Conservation (phyloP, 1,140 invertebrate species). For the Dendrolimus punctatus region DNA sequence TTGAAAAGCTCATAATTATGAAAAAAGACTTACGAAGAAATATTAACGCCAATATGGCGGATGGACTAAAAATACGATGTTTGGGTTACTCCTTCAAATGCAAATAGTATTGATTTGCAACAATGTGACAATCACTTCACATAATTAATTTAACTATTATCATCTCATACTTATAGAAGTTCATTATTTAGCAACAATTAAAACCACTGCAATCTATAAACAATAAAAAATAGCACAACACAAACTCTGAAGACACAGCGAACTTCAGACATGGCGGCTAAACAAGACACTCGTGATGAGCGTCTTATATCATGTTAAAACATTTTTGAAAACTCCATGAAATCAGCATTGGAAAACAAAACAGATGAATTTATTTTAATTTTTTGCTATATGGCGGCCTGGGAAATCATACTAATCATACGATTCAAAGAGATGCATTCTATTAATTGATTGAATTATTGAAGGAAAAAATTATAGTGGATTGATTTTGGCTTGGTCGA, state of each 20-base stretch:
- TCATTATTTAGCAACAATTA: conserved; percentile 52
- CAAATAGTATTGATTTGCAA: conserved; percentile 60
- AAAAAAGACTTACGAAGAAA: conserved; percentile 70
- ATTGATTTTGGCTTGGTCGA: no score
- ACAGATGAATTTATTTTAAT: conserved; percentile 46
- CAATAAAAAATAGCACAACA: conserved; percentile 64
- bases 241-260: conserved; percentile 59
- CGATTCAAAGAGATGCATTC: no score
- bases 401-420: no score
- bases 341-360: conserved; percentile 44
- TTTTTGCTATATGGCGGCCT: conserved; percentile 22
- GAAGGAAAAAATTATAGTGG: no score
- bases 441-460: no score
- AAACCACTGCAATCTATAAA: conserved; percentile 61
- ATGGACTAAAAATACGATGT: conserved; percentile 71
- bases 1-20: conserved; percentile 59
- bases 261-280: conserved; percentile 69
- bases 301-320: conserved; percentile 54
- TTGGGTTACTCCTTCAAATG: conserved; percentile 56
- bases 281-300: conserved; percentile 54
- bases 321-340: conserved; percentile 53
- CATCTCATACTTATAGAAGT: conserved; percentile 43
- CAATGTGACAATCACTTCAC: conserved; percentile 56
- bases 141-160: conserved; percentile 49
- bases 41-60: conserved; percentile 71